A percentile compares a stretch with the other conserved stretches of the same genome.
phyloP scores from a whole-genome alignment of 2,113 vertebrate species.

The Ciconia boyciana region DNA sequence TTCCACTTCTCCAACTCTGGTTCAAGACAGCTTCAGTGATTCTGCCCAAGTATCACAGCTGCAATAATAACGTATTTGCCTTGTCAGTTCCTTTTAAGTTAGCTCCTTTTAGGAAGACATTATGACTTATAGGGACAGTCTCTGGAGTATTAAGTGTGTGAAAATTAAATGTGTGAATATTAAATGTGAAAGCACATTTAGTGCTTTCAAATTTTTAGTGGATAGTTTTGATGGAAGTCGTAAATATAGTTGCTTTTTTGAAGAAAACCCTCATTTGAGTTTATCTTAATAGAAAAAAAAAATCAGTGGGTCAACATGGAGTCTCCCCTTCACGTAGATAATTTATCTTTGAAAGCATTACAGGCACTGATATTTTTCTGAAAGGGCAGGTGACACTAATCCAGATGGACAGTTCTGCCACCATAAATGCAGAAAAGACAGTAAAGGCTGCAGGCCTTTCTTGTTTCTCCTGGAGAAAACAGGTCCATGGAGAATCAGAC shows the following conservation, averaged over 20 bases:
- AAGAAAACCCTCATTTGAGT: not conserved
- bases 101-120: not conserved
- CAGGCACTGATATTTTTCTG: not conserved
- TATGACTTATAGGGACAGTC: not conserved
- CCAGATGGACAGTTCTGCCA: constrained; percentile 37
- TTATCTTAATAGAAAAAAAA: not conserved
- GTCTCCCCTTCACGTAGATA: not conserved
- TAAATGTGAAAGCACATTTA: too few relatives aligned
- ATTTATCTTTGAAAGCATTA: constrained; percentile 25
- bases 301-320: not conserved
- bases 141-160: not conserved
- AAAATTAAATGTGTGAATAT: too few relatives aligned
- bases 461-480: constrained; percentile 23
- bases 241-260: not conserved
- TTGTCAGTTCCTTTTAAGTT: not conserved
- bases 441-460: constrained; percentile 14
- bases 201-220: not conserved
- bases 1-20: not conserved
- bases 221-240: not conserved
- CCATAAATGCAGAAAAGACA: constrained; percentile 36
- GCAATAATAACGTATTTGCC: not conserved
- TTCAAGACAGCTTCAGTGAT: not conserved
- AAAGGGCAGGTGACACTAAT: constrained; percentile 39
- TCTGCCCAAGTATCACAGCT: not conserved
- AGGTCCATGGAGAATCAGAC: not conserved